A percentile compares a stretch with the other conserved stretches of the same genome.
Evolutionary conservation across 2,888 invertebrate genomes (phyloP).

Genomic region (Drosophila neutralis): DNA sequence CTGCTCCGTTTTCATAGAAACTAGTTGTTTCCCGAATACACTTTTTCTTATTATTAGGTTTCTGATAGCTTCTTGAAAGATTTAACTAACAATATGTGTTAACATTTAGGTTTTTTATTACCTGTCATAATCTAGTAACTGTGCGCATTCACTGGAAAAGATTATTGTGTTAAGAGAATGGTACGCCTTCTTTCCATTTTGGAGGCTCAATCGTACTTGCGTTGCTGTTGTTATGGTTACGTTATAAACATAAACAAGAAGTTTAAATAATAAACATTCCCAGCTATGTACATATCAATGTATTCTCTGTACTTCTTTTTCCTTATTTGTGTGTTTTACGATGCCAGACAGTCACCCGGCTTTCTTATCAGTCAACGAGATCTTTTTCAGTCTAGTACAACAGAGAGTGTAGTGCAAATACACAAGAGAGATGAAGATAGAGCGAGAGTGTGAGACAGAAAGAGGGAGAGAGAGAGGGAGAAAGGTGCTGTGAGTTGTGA

Average conservation of each 20-base stretch:
- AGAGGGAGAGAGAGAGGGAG: not conserved
- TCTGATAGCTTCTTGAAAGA: not conserved
- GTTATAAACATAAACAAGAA: slow-evolving; percentile 11
- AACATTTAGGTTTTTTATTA: not conserved
- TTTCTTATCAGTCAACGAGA: slow-evolving; percentile 63
- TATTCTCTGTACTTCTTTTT: slow-evolving; percentile 5
- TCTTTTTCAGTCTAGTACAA: slow-evolving; percentile 33
- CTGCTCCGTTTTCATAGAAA: not conserved
- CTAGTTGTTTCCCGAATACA: not conserved
- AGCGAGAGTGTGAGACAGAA: not conserved
- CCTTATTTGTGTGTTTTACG: slow-evolving; percentile 9
- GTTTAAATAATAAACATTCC: not conserved
- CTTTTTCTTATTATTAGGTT: not conserved
- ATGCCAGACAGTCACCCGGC: slow-evolving; percentile 28
- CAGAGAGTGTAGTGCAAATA: slow-evolving; percentile 6
- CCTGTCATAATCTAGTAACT: not conserved
- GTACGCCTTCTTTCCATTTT: not conserved
- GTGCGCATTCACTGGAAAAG: not conserved
- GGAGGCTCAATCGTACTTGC: not conserved
- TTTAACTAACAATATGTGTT: not conserved
- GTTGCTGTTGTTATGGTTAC: not conserved
- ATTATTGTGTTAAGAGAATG: not conserved
- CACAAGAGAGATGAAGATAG: not conserved
- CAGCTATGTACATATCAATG: slow-evolving; percentile 5
- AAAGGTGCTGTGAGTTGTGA: slow-evolving; percentile 18